phyloP scores from a whole-genome alignment of 92 coral and sea anemone genomes.

The Epizoanthus scotinus region DNA sequence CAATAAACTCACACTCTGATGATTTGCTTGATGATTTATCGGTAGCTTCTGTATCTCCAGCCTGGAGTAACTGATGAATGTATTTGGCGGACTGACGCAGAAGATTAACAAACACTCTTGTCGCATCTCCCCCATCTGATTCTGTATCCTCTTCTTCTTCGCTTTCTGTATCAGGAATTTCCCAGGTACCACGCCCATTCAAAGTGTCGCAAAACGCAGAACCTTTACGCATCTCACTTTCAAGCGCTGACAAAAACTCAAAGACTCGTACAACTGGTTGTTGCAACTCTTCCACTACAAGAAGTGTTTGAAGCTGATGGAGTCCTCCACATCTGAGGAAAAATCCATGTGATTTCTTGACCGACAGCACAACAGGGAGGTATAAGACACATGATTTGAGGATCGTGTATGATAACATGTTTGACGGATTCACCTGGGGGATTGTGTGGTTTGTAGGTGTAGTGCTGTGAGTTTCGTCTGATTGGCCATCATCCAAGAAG shows the following conservation, averaged over 20 bases:
- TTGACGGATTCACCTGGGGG: neutral
- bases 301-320: conserved; percentile 66
- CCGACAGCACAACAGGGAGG: conserved; percentile 60
- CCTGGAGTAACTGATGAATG: neutral
- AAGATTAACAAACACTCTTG: conserved; percentile 4
- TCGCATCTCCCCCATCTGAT: conserved; percentile 5
- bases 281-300: conserved; percentile 69
- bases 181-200: neutral
- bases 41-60: neutral
- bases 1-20: conserved; percentile 24
- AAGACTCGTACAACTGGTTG: conserved; percentile 71
- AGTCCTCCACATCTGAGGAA: conserved; percentile 84
- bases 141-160: conserved; percentile 23
- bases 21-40: neutral
- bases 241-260: conserved; percentile 68
- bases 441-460: neutral
- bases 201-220: conserved; percentile 5
- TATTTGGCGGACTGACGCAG: conserved; percentile 11
- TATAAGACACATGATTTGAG: conserved; percentile 59
- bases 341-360: conserved; percentile 58
- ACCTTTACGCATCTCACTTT: conserved; percentile 44
- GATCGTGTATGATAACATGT: conserved; percentile 48
- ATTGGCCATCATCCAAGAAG: neutral
- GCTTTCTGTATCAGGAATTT: conserved; percentile 12
- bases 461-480: neutral